Base-by-base conservation (phyloP, 2,113 vertebrate species). In the Xenopus borealis region DNA sequence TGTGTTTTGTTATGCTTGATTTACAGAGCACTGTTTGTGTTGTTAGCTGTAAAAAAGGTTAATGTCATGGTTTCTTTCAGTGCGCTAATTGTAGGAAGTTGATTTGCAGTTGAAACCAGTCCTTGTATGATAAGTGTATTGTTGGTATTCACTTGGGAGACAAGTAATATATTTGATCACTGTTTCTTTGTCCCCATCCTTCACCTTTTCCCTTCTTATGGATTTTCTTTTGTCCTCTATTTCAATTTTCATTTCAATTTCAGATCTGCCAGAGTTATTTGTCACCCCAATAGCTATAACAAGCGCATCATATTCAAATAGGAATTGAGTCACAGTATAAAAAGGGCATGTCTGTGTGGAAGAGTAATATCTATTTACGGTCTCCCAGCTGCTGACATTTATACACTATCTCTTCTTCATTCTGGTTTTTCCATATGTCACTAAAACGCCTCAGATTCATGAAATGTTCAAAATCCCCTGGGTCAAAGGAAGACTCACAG, bases 301-400 rank as follows among this genome's bases (percentile, higher is more conserved):
- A 69, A 77, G 66, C 13, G 59, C 61, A 69, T 77, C 74, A 70
- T 77, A 77, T 77, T 77, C 74, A 69, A 64, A 77, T 77, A 70
- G 59, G 46, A 77, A 77, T 64, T 69, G 74, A 77, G 33, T 77
- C 74, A 77, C 47, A 70, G 74, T 70, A 70, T 77, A 77, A 77
- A 77, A 77, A 77, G 74, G 74, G 59, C 66, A 69, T 77, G 33
- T 64, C 70, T 70, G 67, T 77, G 74, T 77, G 70, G 66, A 27
- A 63, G 30, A 70, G 74, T 77, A 64, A 77, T 77, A 77, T 77
- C 74, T 77, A 77, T 77, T 77, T 70, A 70, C 74, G 70, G 67
- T 77, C 67, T 77, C 47, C 59, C 66, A 77, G 74, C 74, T 77
- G 74, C 66, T 77, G 74, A 77, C 74, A 77, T 77, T 77, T 77